Evolutionary conservation across 1,140 invertebrate genomes (phyloP).

Genomic region (Reticulitermes speratus): DNA sequence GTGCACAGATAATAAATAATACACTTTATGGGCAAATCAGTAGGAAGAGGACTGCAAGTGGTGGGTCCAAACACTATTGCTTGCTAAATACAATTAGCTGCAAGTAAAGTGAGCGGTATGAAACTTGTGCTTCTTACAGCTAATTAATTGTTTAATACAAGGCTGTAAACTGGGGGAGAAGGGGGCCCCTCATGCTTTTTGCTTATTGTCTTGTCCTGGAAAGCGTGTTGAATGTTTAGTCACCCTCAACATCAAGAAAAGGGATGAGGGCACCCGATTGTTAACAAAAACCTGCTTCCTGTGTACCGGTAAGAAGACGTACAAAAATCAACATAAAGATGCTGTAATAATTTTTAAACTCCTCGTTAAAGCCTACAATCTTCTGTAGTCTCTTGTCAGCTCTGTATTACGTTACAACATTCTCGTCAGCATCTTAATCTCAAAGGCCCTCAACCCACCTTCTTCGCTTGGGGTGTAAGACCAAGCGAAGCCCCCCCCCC

Average conservation of each 20-base stretch:
- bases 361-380: no score
- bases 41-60: neutral
- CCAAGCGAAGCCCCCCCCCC: no score
- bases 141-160: slow-evolving; percentile 6
- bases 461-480: no score
- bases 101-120: neutral
- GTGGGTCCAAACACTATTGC: neutral
- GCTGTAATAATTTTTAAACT: no score
- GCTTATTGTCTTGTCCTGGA: neutral
- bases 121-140: neutral
- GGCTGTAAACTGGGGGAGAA: neutral
- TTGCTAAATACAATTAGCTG: neutral
- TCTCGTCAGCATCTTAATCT: no score
- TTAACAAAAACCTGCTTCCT: neutral
- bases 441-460: no score
- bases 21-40: neutral
- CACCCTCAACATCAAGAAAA: neutral
- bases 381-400: no score
- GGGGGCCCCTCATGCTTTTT: no score
- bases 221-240: neutral
- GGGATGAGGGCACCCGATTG: neutral
- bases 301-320: no score
- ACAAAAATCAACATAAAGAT: no score
- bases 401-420: no score
- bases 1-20: neutral